phyloP scores from a whole-genome alignment of 2,888 invertebrate species.

The Heterodera filipjevi region DNA sequence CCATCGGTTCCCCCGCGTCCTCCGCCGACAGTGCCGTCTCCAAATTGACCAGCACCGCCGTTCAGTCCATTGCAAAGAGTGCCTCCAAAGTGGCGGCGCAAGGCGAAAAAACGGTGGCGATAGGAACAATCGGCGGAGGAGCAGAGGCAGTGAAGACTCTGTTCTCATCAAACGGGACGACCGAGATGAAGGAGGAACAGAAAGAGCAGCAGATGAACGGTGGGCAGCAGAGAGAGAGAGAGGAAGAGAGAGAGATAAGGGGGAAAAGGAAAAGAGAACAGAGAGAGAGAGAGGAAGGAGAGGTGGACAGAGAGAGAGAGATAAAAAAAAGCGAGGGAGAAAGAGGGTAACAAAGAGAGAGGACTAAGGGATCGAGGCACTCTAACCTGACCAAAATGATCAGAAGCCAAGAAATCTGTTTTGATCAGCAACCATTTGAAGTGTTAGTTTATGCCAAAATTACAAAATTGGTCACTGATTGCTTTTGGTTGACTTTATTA shows the following conservation, averaged over 20 bases:
- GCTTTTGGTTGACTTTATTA: neutral
- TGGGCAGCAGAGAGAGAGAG: too few species aligned
- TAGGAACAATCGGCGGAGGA: neutral
- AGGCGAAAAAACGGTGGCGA: neutral
- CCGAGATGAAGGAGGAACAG: conserved; percentile 7
- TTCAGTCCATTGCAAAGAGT: conserved; percentile 15
- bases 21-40: conserved; percentile 32
- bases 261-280: too few species aligned
- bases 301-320: too few species aligned
- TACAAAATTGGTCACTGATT: neutral
- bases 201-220: neutral
- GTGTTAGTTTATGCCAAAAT: too few species aligned
- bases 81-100: neutral
- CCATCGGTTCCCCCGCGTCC: conserved; percentile 15
- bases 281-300: too few species aligned
- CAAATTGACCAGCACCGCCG: conserved; percentile 45
- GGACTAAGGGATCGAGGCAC: too few species aligned
- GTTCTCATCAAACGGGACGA: neutral
- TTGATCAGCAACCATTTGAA: too few species aligned
- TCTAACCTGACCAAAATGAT: too few species aligned
- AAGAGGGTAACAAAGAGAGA: too few species aligned
- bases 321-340: too few species aligned
- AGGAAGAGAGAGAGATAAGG: too few species aligned
- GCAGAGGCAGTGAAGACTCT: neutral
- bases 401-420: too few species aligned